Conservation (phyloP, 2,888 invertebrate species). For the Drosophila formosana region DNA sequence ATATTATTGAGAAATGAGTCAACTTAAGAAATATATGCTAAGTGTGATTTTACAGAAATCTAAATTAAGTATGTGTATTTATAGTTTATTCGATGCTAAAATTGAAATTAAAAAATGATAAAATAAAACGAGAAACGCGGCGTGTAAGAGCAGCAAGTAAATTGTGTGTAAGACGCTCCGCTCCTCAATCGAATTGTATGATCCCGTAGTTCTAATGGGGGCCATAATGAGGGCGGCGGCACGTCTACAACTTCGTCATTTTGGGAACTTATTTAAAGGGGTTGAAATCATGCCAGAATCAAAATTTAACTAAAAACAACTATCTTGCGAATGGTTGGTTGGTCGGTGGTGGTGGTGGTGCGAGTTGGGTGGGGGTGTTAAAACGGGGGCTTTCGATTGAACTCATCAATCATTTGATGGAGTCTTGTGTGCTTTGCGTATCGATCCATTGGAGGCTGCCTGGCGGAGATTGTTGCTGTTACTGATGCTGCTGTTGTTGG, state of each 20-base stretch:
- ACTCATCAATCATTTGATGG: conserved; percentile 24
- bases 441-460: conserved; percentile 46
- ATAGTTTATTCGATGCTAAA: conserved; percentile 76
- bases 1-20: conserved; percentile 29
- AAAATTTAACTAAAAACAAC: conserved; percentile 44
- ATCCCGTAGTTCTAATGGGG: neutral
- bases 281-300: conserved; percentile 42
- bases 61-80: conserved; percentile 51
- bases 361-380: neutral
- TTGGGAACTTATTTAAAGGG: conserved; percentile 57
- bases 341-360: conserved; percentile 3
- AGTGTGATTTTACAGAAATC: conserved; percentile 49
- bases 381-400: neutral
- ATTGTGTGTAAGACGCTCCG: conserved; percentile 23
- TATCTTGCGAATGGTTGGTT: conserved; percentile 27
- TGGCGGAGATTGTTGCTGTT: conserved; percentile 43
- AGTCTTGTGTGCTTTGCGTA: conserved; percentile 48
- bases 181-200: neutral
- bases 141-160: conserved; percentile 54
- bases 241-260: conserved; percentile 66
- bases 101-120: conserved; percentile 68
- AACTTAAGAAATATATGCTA: conserved; percentile 51
- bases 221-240: conserved; percentile 30
- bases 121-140: conserved; percentile 68
- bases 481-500: conserved; percentile 27